Evolutionary conservation across 30 jellyfish, hydroid and myxozoan genomes (phyloP), one percentile per base, ranked within the genome.

Genomic region (Pseudorhiza aurosa): DNA sequence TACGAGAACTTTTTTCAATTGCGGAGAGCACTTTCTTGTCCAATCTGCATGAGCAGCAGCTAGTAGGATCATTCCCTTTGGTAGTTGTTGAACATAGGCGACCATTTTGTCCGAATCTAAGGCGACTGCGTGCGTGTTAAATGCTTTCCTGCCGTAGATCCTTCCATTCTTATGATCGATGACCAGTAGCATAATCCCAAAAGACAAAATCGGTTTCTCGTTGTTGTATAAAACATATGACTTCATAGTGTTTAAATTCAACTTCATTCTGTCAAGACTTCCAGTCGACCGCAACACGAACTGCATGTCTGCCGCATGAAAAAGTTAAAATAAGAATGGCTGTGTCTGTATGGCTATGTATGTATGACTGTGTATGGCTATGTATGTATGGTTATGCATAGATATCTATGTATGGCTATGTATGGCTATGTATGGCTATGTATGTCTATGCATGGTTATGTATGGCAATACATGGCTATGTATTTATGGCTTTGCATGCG

Each of bases 231-330:
- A 3, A 9, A 58, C 44, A 40, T 24, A 76, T 60, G 80, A 10
- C 8, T 39, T 42, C 79, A 58, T 37, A 8, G 36, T 2, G 37
- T 22, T 25, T n/a, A 7, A 25, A 11, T 33, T 12, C 10, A 58
- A 0, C 5, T 18, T 27, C 31, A 69, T 56, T 0, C 42, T 17
- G 59, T 76, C 88, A 57, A 60, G 44, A 30, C 6, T 58, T 24
- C 88, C 88, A 28, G 17, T 8, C 26, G 88, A 76, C 40, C 40
- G 57, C 35, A 76, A 55, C 7, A 71, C 64, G 71, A 76, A 76
- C 14, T 76, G 80, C 79, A 76, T 19, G n/a, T 35, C 88, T 76
- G 58, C n/a, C n/a, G n/a, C n/a, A n/a, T n/a, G n/a, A n/a, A n/a
- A n/a, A n/a, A 35, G 47, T 25, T 31, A 5, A 4, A 36, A 15